Base-by-base conservation (phyloP, 1,140 invertebrate species). In the Propsilocerus akamusi region DNA sequence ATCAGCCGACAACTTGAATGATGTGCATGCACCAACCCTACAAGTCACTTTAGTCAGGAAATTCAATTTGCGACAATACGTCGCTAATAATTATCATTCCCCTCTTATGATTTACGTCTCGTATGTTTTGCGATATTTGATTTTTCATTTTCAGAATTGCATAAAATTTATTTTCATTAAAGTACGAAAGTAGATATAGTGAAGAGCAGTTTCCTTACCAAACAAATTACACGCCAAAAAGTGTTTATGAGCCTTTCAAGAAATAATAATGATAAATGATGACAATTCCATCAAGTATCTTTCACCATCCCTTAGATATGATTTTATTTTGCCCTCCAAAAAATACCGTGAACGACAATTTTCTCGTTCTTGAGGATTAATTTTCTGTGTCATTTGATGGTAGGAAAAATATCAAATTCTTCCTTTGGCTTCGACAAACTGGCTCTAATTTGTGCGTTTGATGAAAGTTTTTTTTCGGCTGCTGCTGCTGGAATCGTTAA, bases 221-320 rank as follows among this genome's bases (percentile, higher is more conserved):
- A 20, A 41, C 34, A 41, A 41, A 41, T 41, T 41, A 41, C 14
- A n/a, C n/a, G n/a, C n/a, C 22, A 20, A 14, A 41, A 41, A 41
- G 34, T 41, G 34, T 17, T 41, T 30, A 11, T 30, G 10, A 30
- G 10, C 10, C 28, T 30, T 11, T 30, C 28, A 30, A 30, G 2
- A 41, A 41, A 41, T 41, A 41, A 41, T 41, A 41, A 41, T 41
- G 34, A 41, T 41, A 41, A 41, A 41, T 41, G 34, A 41, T 41
- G 34, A 41, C 34, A 41, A 41, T 17, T 41, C 22, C 17, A 14
- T 37, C 17, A 20, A n/a, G n/a, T n/a, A n/a, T n/a, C n/a, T n/a
- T n/a, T n/a, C n/a, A n/a, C n/a, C n/a, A n/a, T n/a, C n/a, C n/a
- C n/a, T n/a, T n/a, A n/a, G n/a, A n/a, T n/a, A n/a, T n/a, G n/a